Evolutionary conservation across 2,113 vertebrate genomes (phyloP).

Genomic region (Pomatorhinus ruficollis): DNA sequence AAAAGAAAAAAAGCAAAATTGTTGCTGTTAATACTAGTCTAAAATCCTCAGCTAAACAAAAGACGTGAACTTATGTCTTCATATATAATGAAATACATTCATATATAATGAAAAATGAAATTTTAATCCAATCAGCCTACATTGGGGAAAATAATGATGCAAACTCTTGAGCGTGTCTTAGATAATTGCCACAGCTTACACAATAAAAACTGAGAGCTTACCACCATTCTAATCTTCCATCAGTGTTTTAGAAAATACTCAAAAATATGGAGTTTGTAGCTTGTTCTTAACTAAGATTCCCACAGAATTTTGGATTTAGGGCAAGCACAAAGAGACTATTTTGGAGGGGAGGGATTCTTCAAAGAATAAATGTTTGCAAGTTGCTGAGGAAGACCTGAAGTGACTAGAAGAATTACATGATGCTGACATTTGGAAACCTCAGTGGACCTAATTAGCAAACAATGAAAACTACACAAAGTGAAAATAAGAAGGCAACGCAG

Average conservation of each 20-base stretch:
- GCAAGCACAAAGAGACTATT: neutral
- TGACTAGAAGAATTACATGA: neutral
- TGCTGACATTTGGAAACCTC: neutral
- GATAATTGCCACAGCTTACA: neutral
- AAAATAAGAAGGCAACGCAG: neutral
- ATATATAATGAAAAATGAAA: neutral
- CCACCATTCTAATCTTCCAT: neutral
- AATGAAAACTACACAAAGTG: neutral
- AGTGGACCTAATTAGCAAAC: conserved; percentile 26
- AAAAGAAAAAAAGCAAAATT: neutral
- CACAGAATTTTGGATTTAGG: neutral
- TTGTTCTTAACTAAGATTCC: neutral
- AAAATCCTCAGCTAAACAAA: neutral
- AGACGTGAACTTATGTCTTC: neutral
- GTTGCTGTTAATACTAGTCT: neutral
- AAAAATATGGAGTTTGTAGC: neutral
- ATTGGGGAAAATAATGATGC: neutral
- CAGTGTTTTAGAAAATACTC: neutral
- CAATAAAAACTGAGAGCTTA: neutral
- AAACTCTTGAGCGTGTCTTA: neutral
- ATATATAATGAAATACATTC: too few species aligned
- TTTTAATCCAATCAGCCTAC: neutral
- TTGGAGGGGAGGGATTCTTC: neutral
- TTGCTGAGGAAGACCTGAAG: neutral
- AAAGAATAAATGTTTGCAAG: neutral